These are phyloP conservation scores for Echeneis naucrates DNA, from an alignment of 2,797 vertebrate genomes.

Conservation along the genomic window DNA sequence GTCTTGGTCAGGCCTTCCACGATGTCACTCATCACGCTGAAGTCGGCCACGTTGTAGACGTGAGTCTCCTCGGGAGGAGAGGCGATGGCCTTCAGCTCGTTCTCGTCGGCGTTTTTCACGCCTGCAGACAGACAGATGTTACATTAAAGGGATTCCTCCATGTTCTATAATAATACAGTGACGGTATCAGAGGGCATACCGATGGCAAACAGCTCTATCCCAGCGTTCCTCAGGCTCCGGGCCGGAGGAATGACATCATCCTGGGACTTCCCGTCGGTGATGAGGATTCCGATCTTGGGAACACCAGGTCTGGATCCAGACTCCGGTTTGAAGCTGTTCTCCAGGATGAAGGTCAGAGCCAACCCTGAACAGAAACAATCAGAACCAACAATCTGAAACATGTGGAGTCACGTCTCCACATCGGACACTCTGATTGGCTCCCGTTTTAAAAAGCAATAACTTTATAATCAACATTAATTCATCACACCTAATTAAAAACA, in stretches of 20 bases:
- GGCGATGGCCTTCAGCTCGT: conserved; percentile 93
- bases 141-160: too few relatives aligned
- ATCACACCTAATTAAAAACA: too few relatives aligned
- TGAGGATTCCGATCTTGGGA: conserved; percentile 95
- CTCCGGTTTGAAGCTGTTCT: conserved; percentile 95
- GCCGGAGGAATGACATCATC: conserved; percentile 94
- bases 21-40: conserved; percentile 94
- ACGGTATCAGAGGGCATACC: too few relatives aligned
- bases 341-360: conserved; percentile 94
- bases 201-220: conserved; percentile 96
- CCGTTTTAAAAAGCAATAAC: too few relatives aligned
- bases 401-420: too few relatives aligned
- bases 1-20: conserved; percentile 92
- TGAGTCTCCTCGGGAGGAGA: conserved; percentile 93
- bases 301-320: conserved; percentile 91
- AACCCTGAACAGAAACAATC: conserved; percentile 83
- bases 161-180: too few relatives aligned
- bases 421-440: too few relatives aligned
- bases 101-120: conserved; percentile 96
- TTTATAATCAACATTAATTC: too few relatives aligned
- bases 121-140: conserved; percentile 81
- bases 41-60: conserved; percentile 96
- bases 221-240: conserved; percentile 89
- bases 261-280: conserved; percentile 98
- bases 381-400: too few relatives aligned